A percentile compares a stretch with the other conserved stretches of the same genome.
These are phyloP conservation scores for Lordiphosa clarofinis DNA, from an alignment of 1,140 invertebrate genomes.

Conservation along the genomic window DNA sequence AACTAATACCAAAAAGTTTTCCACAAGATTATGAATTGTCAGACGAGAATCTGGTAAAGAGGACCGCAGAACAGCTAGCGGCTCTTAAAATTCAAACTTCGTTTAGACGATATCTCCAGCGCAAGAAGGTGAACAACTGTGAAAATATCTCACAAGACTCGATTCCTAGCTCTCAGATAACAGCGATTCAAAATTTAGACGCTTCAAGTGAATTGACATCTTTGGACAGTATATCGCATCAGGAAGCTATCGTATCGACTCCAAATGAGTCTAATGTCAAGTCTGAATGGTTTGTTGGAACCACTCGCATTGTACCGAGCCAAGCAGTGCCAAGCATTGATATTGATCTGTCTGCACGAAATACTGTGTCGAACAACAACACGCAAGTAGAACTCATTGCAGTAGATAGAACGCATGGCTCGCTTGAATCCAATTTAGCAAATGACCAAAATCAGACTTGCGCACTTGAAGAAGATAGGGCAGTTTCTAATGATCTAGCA, in stretches of 20 bases:
- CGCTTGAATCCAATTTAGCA: constrained; percentile 37
- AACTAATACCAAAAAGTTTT: neutral
- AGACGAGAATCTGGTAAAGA: neutral
- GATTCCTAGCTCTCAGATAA: constrained; percentile 34
- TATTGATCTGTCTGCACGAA: constrained; percentile 17
- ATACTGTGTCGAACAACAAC: constrained; percentile 24
- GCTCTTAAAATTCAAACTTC: constrained; percentile 32
- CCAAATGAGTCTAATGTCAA: neutral
- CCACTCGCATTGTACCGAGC: constrained; percentile 45
- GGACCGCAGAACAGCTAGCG: constrained; percentile 12
- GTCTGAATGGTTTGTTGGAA: constrained; percentile 61
- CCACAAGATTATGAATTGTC: neutral
- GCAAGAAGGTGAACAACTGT: constrained; percentile 12
- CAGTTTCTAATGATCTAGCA: constrained; percentile 61
- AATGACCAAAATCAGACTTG: constrained; percentile 24
- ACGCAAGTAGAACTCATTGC: constrained; percentile 29
- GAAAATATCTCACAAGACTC: constrained; percentile 26
- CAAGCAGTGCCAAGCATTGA: constrained; percentile 14
- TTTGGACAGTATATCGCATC: constrained; percentile 11
- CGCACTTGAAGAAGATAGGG: constrained; percentile 49
- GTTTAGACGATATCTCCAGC: constrained; percentile 23
- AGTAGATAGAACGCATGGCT: constrained; percentile 39
- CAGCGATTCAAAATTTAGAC: constrained; percentile 22
- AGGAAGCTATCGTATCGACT: constrained; percentile 1
- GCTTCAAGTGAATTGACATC: constrained; percentile 17